Evolutionary conservation across 2,888 invertebrate species (phyloP).

Genomic region (Rhynchonema sp.): DNA sequence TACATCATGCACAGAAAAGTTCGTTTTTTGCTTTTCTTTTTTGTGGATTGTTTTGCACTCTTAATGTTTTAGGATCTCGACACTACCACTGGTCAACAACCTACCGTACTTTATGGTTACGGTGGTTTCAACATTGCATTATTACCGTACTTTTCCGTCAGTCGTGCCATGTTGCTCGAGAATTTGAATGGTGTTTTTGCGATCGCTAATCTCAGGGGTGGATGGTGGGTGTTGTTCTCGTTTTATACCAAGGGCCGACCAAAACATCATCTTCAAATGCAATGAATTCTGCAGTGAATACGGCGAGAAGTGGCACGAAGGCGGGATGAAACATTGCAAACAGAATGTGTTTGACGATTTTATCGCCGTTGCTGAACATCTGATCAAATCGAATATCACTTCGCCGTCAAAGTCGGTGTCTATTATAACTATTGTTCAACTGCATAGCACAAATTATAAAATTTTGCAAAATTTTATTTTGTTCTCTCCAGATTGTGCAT

Average conservation of each 20-base stretch:
- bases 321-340: conserved; percentile 67
- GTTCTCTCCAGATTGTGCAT: conserved; percentile 44
- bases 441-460: no score
- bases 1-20: conserved; percentile 47
- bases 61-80: conserved; percentile 26
- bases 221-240: conserved; percentile 46
- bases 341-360: conserved; percentile 97
- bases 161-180: conserved; percentile 66
- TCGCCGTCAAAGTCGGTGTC: conserved; percentile 26
- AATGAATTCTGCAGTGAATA: conserved; percentile 51
- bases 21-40: background rate
- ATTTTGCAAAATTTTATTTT: no score
- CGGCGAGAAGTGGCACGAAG: conserved; percentile 84
- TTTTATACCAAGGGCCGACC: no score
- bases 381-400: conserved; percentile 61
- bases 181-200: conserved; percentile 71
- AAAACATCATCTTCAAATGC: no score
- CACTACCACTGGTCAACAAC: conserved; percentile 50
- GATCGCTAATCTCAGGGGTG: conserved; percentile 81
- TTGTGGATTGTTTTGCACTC: background rate
- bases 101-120: conserved; percentile 78
- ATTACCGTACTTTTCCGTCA: conserved; percentile 69
- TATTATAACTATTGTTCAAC: no score
- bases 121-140: conserved; percentile 88
- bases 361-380: conserved; percentile 68